Evolutionary conservation across 2,888 invertebrate species (phyloP).

Genomic region (Gymnosoma rotundatum): DNA sequence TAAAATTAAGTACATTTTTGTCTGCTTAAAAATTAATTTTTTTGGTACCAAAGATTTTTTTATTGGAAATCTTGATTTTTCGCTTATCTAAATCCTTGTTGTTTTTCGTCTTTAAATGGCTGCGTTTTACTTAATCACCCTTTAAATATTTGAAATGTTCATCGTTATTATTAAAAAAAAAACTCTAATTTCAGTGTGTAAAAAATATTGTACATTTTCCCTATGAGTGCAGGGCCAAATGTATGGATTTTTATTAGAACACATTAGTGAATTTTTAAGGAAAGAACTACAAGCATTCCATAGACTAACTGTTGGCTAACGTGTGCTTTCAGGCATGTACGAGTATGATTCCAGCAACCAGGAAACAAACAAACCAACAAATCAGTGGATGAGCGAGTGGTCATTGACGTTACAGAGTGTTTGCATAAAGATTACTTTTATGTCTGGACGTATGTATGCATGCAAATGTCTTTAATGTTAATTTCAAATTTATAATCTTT

Average conservation of each 20-base stretch:
- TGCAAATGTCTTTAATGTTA: constrained; percentile 9
- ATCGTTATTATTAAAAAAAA: constrained; percentile 34
- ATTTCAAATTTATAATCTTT: constrained; percentile 54
- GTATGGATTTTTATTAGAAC: constrained; percentile 12
- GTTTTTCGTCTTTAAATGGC: not conserved
- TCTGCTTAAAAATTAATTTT: too few species aligned
- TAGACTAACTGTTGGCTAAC: constrained; percentile 13
- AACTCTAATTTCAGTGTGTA: constrained; percentile 57
- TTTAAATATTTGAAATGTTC: constrained; percentile 9
- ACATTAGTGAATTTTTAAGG: not conserved
- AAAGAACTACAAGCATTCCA: not conserved
- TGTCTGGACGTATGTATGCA: not conserved
- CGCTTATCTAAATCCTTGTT: not conserved
- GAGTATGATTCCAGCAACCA: constrained; percentile 31
- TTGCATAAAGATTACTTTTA: constrained; percentile 18
- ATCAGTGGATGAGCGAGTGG: constrained; percentile 1
- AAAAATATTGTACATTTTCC: not conserved
- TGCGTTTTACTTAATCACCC: not conserved
- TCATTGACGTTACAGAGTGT: constrained; percentile 26
- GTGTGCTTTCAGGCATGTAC: constrained; percentile 45
- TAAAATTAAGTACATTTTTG: too few species aligned
- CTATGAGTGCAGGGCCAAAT: not conserved
- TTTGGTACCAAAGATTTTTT: too few species aligned
- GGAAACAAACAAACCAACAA: constrained; percentile 23
- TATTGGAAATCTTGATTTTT: too few species aligned